Evolutionary conservation across 2,113 vertebrate species (phyloP).

Genomic region (Plectropomus leopardus): DNA sequence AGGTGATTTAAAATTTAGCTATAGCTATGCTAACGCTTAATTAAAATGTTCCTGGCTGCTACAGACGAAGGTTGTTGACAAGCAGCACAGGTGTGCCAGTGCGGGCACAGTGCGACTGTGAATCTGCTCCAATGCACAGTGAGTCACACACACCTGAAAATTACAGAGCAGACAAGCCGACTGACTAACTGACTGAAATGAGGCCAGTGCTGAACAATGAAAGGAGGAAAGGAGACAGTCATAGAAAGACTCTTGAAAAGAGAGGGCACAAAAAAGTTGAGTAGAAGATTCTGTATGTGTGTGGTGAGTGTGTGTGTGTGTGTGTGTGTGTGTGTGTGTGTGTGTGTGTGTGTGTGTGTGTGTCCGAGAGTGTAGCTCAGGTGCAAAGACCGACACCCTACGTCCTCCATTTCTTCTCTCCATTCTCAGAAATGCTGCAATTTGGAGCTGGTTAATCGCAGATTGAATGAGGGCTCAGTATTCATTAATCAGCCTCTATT

Average conservation of each 20-base stretch:
- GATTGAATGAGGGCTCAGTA: neutral
- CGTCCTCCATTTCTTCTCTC: neutral
- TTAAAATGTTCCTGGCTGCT: neutral
- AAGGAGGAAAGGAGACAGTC: neutral
- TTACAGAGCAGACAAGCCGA: constrained; percentile 45
- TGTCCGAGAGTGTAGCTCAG: neutral
- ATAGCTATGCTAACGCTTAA: neutral
- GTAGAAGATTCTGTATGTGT: neutral
- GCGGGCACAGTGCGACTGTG: constrained; percentile 19
- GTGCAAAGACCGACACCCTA: neutral
- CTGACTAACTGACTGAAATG: constrained; percentile 23
- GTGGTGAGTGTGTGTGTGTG: neutral
- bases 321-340: neutral
- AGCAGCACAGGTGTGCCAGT: constrained; percentile 51
- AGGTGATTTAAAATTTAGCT: neutral
- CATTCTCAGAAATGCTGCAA: constrained; percentile 15
- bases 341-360: neutral
- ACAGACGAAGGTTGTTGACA: constrained; percentile 9
- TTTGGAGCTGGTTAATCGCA: neutral
- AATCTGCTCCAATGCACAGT: constrained; percentile 52
- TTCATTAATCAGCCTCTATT: constrained; percentile 57
- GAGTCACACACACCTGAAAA: constrained; percentile 70
- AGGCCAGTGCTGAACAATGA: constrained; percentile 28
- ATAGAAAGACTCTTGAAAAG: constrained; percentile 5
- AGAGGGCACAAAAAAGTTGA: constrained; percentile 11